Conservation (phyloP, 2,888 invertebrate species). For the Nemotelus pantherinus region DNA sequence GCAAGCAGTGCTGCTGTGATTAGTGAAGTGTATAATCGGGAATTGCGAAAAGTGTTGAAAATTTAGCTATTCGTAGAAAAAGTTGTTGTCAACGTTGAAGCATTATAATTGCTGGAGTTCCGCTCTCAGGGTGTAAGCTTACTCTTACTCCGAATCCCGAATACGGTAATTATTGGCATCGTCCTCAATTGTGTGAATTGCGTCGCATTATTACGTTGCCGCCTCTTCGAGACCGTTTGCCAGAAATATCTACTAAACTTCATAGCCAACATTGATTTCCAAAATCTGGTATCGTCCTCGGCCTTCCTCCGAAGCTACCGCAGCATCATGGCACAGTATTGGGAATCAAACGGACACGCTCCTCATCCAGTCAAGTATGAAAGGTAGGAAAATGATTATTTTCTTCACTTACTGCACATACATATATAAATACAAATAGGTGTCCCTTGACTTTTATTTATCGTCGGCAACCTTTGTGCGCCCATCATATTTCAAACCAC, state of each 20-base stretch:
- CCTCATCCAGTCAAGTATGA: constrained; percentile 65
- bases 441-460: background rate
- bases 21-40: constrained; percentile 14
- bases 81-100: too few species aligned
- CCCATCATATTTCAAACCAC: too few species aligned
- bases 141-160: too few species aligned
- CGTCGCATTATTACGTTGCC: background rate
- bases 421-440: constrained; percentile 23
- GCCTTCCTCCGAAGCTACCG: constrained; percentile 9
- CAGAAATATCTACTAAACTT: too few species aligned
- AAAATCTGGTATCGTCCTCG: constrained; percentile 1
- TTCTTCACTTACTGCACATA: constrained; percentile 35
- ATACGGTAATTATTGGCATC: background rate
- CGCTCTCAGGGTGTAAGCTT: too few species aligned
- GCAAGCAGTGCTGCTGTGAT: background rate
- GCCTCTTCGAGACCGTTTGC: too few species aligned
- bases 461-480: too few species aligned
- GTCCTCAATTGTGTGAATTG: background rate
- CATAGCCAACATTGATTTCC: constrained; percentile 28
- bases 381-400: constrained; percentile 58
- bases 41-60: background rate
- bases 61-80: background rate
- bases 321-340: constrained; percentile 62
- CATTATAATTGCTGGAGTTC: too few species aligned
- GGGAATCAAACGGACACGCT: constrained; percentile 65